Evolutionary conservation across 2,113 vertebrate genomes (phyloP), one percentile per base, ranked within the genome.

Genomic region (Phyllostomus discolor): DNA sequence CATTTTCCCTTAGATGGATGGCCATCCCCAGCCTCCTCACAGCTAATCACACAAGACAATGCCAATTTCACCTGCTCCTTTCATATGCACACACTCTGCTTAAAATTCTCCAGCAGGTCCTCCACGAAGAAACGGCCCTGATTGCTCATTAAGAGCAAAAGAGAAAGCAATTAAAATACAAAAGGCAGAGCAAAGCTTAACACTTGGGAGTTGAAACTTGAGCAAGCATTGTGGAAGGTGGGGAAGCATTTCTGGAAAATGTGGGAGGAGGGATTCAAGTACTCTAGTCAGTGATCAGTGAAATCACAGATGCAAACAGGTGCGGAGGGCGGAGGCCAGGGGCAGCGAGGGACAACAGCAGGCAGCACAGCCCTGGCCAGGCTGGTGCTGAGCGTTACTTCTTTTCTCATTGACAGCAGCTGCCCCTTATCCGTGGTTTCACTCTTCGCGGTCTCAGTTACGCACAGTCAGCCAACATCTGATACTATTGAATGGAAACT

Each of bases 111-210:
- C 48, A 79, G 94, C 92, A 95, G 88, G 78, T 97, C 92, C 92
- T 92, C 92, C 41, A 91, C 76, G 90, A 98, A 97, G 91, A 97
- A 97, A 94, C 83, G 89, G 91, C 69, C 82, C 73, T 89, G 95
- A 94, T 91, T 97, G 91, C 88, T 97, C 86, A 91, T 96, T 95
- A 97, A 96, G 88, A 95, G 91, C 73, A 75, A 90, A 66, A 97
- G 88, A 96, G 88, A 97, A 97, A 97, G 85, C 95, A 94, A 95
- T 96, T 97, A 94, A 97, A 91, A 96, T 33, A 94, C 73, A 96
- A 92, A 95, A 86, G 62, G 54, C 72, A 82, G 67, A 80, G 94
- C 85, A 89, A 91, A 86, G 81, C 88, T 92, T 84, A 92, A 75
- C 35, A 33, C 69, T 75, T 14, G 10, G 54, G 82, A 86, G 72